Percentiles rank a stretch among this genome's conserved stretches.
Evolutionary conservation across 2,888 invertebrate genomes (phyloP).

Genomic region (Dasypolia templi): DNA sequence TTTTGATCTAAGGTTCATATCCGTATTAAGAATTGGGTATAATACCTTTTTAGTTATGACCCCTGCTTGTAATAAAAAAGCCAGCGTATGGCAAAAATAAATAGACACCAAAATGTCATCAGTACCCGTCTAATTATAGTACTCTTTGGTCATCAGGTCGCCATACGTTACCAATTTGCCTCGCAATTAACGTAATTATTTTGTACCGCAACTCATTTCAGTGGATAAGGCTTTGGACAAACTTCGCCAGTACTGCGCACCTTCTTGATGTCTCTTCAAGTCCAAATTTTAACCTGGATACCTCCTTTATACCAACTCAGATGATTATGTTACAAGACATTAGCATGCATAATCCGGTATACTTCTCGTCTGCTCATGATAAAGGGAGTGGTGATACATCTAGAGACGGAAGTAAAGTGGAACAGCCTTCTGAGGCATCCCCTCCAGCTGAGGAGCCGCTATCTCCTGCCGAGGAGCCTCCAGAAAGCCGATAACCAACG

Average conservation of each 20-base stretch:
- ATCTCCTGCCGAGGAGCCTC: slow-evolving; percentile 14
- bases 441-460: not conserved
- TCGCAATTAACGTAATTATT: slow-evolving; percentile 38
- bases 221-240: slow-evolving; percentile 34
- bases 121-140: no score
- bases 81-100: not conserved
- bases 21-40: not conserved
- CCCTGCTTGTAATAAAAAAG: not conserved
- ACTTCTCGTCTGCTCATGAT: not conserved
- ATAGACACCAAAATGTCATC: slow-evolving; percentile 54
- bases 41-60: not conserved
- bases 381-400: slow-evolving; percentile 19
- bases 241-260: slow-evolving; percentile 2
- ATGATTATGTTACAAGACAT: slow-evolving; percentile 1
- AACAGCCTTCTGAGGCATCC: slow-evolving; percentile 7
- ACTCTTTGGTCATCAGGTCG: slow-evolving; percentile 43
- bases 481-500: slow-evolving; percentile 70
- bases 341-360: not conserved
- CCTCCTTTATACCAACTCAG: not conserved
- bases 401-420: slow-evolving; percentile 10
- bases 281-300: not conserved
- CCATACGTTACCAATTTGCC: slow-evolving; percentile 6
- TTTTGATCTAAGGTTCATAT: not conserved
- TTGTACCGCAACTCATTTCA: slow-evolving; percentile 41
- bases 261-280: slow-evolving; percentile 7